Base-by-base conservation (phyloP, 1,140 invertebrate genomes). In the Aphelenchoides besseyi region DNA sequence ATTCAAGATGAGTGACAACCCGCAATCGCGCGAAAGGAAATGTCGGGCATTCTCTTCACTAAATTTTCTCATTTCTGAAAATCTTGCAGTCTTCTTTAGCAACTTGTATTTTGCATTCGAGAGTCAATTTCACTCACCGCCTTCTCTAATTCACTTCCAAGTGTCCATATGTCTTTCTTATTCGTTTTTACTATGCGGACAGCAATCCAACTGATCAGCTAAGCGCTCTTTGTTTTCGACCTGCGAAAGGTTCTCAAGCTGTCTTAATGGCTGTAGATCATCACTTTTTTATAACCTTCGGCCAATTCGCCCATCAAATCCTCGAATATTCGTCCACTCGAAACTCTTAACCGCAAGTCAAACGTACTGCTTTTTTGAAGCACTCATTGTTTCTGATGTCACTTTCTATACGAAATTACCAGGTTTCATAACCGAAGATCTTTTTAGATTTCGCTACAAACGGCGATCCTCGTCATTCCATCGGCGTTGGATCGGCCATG, bases 1-100 rank as follows among this genome's bases (percentile, higher is more conserved):
- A 48, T 48, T 48, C 41, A 48, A 48, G 41, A 48, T 48, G 41
- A 48, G 41, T 48, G 41, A 48, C 41, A 48, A 48, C n/a, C n/a
- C n/a, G n/a, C n/a, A 48, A 16, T 48, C 41, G 41, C 12, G 12
- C 41, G 41, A 23, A 48, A n/a, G n/a, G n/a, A n/a, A n/a, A n/a
- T n/a, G n/a, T n/a, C n/a, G n/a, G n/a, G n/a, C n/a, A n/a, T n/a
- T n/a, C n/a, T n/a, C n/a, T n/a, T n/a, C n/a, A n/a, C n/a, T n/a
- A n/a, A n/a, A n/a, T n/a, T n/a, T n/a, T n/a, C n/a, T n/a, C n/a
- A n/a, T n/a, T n/a, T n/a, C n/a, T n/a, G n/a, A n/a, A n/a, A n/a
- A n/a, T n/a, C n/a, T n/a, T n/a, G n/a, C n/a, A n/a, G n/a, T n/a
- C n/a, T n/a, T n/a, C n/a, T n/a, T n/a, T n/a, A n/a, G n/a, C n/a